phyloP scores from a whole-genome alignment of 92 coral and sea anemone genomes.

The Porites evermanni region DNA sequence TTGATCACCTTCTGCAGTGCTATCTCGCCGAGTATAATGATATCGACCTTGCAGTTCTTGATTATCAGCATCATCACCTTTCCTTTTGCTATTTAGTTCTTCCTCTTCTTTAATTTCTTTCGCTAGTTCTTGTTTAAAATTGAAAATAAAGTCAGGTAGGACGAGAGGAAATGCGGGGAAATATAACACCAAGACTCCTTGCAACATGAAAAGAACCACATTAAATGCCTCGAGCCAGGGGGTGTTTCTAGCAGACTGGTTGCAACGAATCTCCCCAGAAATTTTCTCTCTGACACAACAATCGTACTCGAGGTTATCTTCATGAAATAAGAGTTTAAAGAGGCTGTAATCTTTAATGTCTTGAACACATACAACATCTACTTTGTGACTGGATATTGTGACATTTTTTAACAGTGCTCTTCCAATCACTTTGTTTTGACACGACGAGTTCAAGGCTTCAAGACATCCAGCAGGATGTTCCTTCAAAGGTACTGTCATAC shows the following conservation, averaged over 20 bases:
- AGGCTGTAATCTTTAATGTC: neutral
- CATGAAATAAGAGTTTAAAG: neutral
- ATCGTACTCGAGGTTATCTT: neutral
- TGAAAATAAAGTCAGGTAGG: neutral
- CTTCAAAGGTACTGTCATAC: no score
- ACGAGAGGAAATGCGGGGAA: neutral
- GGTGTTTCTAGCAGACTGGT: neutral
- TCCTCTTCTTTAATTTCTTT: neutral
- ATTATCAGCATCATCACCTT: no score
- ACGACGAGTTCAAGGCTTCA: no score
- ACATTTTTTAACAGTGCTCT: neutral
- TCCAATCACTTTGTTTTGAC: neutral
- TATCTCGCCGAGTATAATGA: no score
- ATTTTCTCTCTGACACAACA: neutral
- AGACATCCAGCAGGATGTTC: no score
- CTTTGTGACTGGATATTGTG: neutral
- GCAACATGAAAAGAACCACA: neutral
- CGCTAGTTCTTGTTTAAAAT: neutral
- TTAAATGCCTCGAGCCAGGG: neutral
- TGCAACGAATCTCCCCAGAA: neutral
- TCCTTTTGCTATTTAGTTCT: no score
- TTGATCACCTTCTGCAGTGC: no score
- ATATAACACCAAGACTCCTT: neutral
- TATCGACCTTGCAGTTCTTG: no score
- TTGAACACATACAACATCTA: neutral